These are phyloP conservation scores for Priapulus caudatus DNA, from an alignment of 2,888 invertebrate species.

Conservation along the genomic window DNA sequence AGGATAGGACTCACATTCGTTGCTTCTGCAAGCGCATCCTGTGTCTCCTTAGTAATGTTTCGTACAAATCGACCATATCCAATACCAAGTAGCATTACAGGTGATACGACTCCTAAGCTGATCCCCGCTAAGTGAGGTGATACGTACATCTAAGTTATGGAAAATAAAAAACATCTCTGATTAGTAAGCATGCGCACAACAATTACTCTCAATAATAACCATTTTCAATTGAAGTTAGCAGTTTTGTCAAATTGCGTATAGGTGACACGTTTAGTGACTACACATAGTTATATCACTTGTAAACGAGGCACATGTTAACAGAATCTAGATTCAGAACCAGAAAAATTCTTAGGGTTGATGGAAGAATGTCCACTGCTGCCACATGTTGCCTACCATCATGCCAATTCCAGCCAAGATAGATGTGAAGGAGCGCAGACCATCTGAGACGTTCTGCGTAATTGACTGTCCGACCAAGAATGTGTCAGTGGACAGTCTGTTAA, in stretches of 20 bases:
- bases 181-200: too few relatives aligned
- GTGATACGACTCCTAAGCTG: conserved; percentile 76
- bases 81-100: conserved; percentile 68
- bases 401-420: conserved; percentile 76
- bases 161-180: too few relatives aligned
- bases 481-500: conserved; percentile 80
- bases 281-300: too few relatives aligned
- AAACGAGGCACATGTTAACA: too few relatives aligned
- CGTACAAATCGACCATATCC: conserved; percentile 58
- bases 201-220: too few relatives aligned
- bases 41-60: conserved; percentile 62
- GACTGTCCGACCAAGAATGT: conserved; percentile 80
- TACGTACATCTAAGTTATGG: conserved; percentile 60
- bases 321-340: too few relatives aligned
- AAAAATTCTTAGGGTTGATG: too few relatives aligned
- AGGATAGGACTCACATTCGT: conserved; percentile 45
- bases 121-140: conserved; percentile 75
- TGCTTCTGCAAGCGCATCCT: conserved; percentile 47
- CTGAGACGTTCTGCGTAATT: conserved; percentile 83
- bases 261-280: too few relatives aligned
- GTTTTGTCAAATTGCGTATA: too few relatives aligned
- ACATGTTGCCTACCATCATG: conserved; percentile 87
- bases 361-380: too few relatives aligned
- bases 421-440: conserved; percentile 73
- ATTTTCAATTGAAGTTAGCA: too few relatives aligned